Evolutionary conservation across 1,140 invertebrate species (phyloP), one percentile per base, ranked within the genome.

Genomic region (Drosophila paulistorum): DNA sequence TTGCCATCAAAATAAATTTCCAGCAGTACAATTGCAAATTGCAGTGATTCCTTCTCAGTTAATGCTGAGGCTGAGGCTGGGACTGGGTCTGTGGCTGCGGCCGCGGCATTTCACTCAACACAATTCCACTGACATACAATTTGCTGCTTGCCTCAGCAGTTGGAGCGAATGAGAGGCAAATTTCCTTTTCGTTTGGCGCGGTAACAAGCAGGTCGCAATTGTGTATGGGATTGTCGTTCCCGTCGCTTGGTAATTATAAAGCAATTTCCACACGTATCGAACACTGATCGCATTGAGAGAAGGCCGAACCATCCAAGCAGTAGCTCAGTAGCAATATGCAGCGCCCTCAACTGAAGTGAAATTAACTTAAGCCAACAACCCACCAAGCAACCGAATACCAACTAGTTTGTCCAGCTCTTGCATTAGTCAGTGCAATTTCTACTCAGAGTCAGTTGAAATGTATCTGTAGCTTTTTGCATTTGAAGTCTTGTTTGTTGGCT

Each of bases 1-100:
- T 84, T 72, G 80, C 64, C 84, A 89, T 89, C 84, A 75, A 89
- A 89, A 89, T 89, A 84, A 89, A 89, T 89, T 84, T 89, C 80
- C 80, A 89, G 80, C 84, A 84, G 84, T 87, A 79, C 84, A 89
- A 84, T 89, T 81, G 81, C 84, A 89, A 89, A 89, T 89, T 89
- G 80, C 84, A 78, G 74, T 89, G 84, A 89, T 89, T 89, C 65
- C 66, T 71, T 62, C 45, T 55, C 59, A 9, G 37, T 26, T 30
- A 48, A 7, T 30, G 30, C 68, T 70, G 70, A 48, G 61, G 58
- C 41, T 55, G 68, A 3, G 6, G 1, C 17, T 59, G 11, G 3
- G 11, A 39, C 37, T 3, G 37, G 11, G 1, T 2, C 37, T 73
- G 23, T 37, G 14, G 26, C 7, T 45, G 7, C 20, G 13, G 26